Conservation (phyloP, 2,797 vertebrate genomes). For the Spheniscus humboldti region DNA sequence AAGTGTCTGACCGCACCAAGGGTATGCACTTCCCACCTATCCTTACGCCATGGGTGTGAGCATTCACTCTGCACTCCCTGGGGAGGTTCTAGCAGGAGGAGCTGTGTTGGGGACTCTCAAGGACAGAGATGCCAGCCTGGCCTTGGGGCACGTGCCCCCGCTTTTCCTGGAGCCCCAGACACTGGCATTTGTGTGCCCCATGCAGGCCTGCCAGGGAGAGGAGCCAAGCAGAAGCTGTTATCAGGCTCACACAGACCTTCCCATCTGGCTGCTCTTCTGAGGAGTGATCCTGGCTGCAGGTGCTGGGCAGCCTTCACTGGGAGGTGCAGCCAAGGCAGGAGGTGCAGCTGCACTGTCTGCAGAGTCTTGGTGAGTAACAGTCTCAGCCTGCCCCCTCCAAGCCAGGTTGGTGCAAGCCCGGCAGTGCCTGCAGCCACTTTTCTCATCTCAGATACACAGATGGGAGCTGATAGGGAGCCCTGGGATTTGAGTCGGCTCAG, state of each 20-base stretch:
- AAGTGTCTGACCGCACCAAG: neutral
- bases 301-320: neutral
- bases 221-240: conserved; percentile 21
- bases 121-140: neutral
- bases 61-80: neutral
- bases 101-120: neutral
- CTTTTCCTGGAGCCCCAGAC: neutral
- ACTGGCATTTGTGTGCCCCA: neutral
- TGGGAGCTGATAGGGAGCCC: neutral
- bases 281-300: neutral
- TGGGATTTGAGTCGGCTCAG: neutral
- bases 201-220: neutral
- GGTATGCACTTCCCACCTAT: neutral
- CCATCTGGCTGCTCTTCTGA: conserved; percentile 30
- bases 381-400: neutral
- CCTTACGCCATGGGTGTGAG: rapidly evolving
- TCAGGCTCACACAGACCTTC: conserved; percentile 1
- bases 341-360: neutral
- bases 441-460: neutral
- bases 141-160: rapidly evolving
- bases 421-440: neutral
- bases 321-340: neutral
- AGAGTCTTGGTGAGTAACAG: neutral
- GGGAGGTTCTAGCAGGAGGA: neutral
- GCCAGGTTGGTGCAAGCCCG: neutral